These are phyloP conservation scores for Drosophila azteca DNA, from an alignment of 1,140 invertebrate genomes.

Conservation along the genomic window DNA sequence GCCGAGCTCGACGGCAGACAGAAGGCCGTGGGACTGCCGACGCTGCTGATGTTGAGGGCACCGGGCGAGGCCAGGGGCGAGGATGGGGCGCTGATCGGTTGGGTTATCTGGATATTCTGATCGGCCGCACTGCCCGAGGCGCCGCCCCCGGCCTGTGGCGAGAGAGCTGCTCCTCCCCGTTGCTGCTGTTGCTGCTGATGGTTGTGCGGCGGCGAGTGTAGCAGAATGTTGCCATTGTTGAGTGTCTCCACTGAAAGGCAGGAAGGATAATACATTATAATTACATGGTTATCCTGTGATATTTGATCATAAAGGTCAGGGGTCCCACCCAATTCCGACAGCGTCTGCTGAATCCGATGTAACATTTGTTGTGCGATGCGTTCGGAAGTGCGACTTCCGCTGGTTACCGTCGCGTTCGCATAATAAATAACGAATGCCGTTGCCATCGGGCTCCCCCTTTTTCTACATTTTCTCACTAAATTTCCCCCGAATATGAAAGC, in stretches of 20 bases:
- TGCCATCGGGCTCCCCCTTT: constrained; percentile 53
- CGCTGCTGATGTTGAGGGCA: constrained; percentile 55
- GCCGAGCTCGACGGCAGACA: constrained; percentile 75
- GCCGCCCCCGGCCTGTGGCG: constrained; percentile 48
- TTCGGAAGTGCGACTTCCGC: constrained; percentile 43
- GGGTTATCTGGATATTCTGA: constrained; percentile 87
- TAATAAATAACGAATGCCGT: constrained; percentile 61
- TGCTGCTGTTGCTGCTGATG: constrained; percentile 84
- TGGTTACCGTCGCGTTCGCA: constrained; percentile 45
- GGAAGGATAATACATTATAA: constrained; percentile 47
- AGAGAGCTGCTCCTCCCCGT: constrained; percentile 26
- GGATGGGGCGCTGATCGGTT: constrained; percentile 88
- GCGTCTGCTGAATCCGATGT: constrained; percentile 46
- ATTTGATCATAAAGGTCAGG: not conserved
- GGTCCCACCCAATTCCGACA: constrained; percentile 52
- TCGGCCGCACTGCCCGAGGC: constrained; percentile 48
- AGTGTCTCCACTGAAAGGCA: constrained; percentile 86
- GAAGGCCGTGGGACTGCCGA: constrained; percentile 68
- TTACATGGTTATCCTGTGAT: constrained; percentile 3
- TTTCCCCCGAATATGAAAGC: constrained; percentile 17
- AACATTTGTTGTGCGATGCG: constrained; percentile 55
- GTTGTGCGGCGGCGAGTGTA: constrained; percentile 86
- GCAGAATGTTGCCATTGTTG: constrained; percentile 86
- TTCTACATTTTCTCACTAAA: constrained; percentile 5
- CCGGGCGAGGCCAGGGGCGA: constrained; percentile 86